Base-by-base conservation (phyloP, 2,113 vertebrate species). In the Trematomus loennbergii region DNA sequence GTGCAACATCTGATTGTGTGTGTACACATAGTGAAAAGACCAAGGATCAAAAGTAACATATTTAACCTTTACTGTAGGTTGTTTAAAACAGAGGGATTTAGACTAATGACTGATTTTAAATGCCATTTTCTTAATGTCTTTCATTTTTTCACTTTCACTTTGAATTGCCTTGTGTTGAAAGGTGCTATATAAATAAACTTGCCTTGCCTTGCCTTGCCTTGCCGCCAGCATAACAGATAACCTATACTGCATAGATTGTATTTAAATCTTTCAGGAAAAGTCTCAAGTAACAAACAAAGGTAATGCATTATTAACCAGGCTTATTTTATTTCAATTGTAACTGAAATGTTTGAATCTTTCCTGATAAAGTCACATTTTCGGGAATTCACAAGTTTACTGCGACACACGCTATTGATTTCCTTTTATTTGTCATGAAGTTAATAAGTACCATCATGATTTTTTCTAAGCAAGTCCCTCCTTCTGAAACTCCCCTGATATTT, bases 341-440 rank as follows among this genome's bases (percentile, higher is more conserved):
- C 4, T n/a, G 12, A 33, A 4, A 57, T 72, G 9, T 17, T 69
- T 69, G 12, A 33, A 33, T 69, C 1, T 65, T 20, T 16, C 20
- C 33, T 36, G 3, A 16, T 43, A 49, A 53, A 4, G 11, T 55
- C 9, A 36, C 10, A 72, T 50, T 54, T 36, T 40, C 7, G 16
- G 22, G 6, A 48, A 3, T 40, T 20, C 2, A 13, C 33, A 0
- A 3, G 18, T 68, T 82, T 80, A 40, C 33, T 29, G 10, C 61
- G 15, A 72, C 33, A 16, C 68, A 50, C n/a, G 52, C 6, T 78
- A 89, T 91, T 88, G 90, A 92, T 89, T 43, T 66, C 12, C 20
- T 62, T 84, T 84, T 91, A 74, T 83, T 88, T 94, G 71, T 72
- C 49, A n/a, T 69, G 9, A 62, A 58, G 93, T 94, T 94, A 95